Percentiles rank a stretch among this genome's conserved stretches.
These are phyloP conservation scores for Lophura swinhoii DNA, from an alignment of 2,797 vertebrate species.

Conservation along the genomic window DNA sequence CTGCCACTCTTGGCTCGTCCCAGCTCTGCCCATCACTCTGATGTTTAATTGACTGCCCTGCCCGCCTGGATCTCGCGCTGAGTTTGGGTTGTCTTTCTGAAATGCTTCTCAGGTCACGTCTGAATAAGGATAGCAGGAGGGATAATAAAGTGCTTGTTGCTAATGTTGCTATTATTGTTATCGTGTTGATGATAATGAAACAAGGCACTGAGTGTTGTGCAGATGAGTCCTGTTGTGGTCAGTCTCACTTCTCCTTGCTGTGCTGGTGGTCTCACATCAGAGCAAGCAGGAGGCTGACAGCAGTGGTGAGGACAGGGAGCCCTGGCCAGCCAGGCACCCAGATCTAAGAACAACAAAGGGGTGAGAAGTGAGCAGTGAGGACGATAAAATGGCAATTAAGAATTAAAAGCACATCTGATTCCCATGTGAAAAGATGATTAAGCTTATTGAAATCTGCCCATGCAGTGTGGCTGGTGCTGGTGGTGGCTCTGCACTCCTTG, in stretches of 20 bases:
- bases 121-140: constrained; percentile 41
- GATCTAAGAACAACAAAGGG: neutral
- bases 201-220: constrained; percentile 10
- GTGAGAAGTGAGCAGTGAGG: neutral
- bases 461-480: neutral
- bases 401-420: neutral
- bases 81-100: constrained; percentile 53
- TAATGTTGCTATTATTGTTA: constrained; percentile 30
- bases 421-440: neutral
- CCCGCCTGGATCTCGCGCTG: constrained; percentile 34
- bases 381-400: neutral
- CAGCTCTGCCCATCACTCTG: constrained; percentile 64
- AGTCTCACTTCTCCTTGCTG: neutral
- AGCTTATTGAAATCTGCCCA: neutral
- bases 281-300: constrained; percentile 15
- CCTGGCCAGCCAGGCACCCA: neutral
- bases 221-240: neutral
- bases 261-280: neutral
- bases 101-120: constrained; percentile 37
- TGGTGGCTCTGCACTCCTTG: neutral
- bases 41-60: constrained; percentile 71
- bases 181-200: constrained; percentile 47
- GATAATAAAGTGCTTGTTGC: constrained; percentile 42
- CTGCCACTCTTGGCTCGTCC: constrained; percentile 53
- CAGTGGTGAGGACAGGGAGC: neutral